Evolutionary conservation across 1,140 invertebrate genomes (phyloP).

Genomic region (Andricus grossulariae): DNA sequence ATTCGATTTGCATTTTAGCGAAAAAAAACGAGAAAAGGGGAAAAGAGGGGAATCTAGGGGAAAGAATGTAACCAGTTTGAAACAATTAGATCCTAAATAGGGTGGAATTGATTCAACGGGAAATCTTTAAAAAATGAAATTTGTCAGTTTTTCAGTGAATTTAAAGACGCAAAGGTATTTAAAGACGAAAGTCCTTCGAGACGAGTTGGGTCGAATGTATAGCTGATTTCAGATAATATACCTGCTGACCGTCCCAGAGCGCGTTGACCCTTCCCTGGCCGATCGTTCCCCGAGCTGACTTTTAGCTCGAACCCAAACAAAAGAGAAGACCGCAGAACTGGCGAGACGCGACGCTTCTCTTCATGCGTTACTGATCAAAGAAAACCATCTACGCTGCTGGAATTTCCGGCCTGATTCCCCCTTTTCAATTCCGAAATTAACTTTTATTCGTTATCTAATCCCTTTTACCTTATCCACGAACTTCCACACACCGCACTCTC

Average conservation of each 20-base stretch:
- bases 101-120: no score
- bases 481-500: no score
- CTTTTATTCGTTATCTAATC: neutral
- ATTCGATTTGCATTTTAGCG: no score
- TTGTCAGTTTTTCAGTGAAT: no score
- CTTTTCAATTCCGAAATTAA: neutral
- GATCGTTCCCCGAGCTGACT: conserved; percentile 50
- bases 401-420: neutral
- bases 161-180: no score
- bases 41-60: no score
- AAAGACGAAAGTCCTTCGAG: neutral
- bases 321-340: conserved; percentile 8
- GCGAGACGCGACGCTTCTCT: conserved; percentile 2
- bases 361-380: conserved; percentile 22
- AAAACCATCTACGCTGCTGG: neutral
- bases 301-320: conserved; percentile 12
- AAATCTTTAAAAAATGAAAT: no score
- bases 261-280: conserved; percentile 48
- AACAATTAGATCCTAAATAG: no score
- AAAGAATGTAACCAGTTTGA: no score
- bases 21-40: no score
- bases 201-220: conserved; percentile 43
- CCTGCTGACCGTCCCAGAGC: conserved; percentile 54
- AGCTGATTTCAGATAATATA: conserved; percentile 54
- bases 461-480: no score